phyloP scores from a whole-genome alignment of 2,888 invertebrate genomes.

The Lymantria monacha region DNA sequence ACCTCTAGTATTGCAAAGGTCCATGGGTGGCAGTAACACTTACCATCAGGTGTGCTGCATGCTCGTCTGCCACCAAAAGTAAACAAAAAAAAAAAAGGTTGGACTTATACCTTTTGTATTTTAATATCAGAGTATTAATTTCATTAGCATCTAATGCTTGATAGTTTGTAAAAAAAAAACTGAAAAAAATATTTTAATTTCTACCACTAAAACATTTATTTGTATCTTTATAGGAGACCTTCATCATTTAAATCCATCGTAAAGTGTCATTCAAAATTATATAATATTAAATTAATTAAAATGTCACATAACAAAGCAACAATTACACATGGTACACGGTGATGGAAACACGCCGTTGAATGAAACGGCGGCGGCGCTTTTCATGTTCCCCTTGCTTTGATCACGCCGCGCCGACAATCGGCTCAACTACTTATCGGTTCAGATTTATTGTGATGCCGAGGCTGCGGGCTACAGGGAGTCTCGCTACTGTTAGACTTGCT shows the following conservation, averaged over 20 bases:
- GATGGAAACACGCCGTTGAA: constrained; percentile 66
- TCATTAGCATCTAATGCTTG: no score
- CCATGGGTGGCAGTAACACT: no score
- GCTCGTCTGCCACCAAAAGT: no score
- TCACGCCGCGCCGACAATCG: constrained; percentile 77
- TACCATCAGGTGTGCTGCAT: no score
- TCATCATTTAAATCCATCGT: constrained; percentile 54
- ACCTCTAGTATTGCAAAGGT: no score
- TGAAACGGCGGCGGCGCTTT: constrained; percentile 73
- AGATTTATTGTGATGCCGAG: constrained; percentile 81
- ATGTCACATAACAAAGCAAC: constrained; percentile 62
- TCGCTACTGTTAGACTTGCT: constrained; percentile 42
- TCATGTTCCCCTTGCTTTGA: constrained; percentile 75
- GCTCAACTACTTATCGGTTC: constrained; percentile 79
- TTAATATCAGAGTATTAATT: no score
- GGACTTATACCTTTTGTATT: no score
- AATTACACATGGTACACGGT: constrained; percentile 57
- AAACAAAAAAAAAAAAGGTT: no score
- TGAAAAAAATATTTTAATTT: no score
- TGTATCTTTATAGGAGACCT: constrained; percentile 23
- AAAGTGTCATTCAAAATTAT: constrained; percentile 54
- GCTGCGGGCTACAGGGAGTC: constrained; percentile 63
- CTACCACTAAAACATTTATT: no score
- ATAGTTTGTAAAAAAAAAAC: no score
- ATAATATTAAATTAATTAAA: constrained; percentile 70